phyloP scores from a whole-genome alignment of 2,888 invertebrate species.

The Clusia tigrina region DNA sequence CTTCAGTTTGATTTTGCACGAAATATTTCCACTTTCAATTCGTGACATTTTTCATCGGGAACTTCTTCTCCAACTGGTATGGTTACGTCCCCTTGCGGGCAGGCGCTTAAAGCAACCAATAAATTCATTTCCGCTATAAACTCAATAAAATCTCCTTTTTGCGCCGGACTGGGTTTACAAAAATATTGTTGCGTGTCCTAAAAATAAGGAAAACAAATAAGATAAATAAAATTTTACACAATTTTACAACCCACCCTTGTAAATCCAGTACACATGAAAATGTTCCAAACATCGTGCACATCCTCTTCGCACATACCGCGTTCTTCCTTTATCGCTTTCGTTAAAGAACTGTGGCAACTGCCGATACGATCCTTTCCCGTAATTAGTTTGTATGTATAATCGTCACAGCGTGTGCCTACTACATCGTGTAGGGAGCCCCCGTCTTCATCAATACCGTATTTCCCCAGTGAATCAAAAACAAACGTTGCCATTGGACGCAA shows the following conservation, averaged over 20 bases:
- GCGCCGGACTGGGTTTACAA: constrained; percentile 66
- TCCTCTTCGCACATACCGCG: constrained; percentile 63
- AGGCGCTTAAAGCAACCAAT: constrained; percentile 64
- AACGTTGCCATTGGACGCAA: constrained; percentile 66
- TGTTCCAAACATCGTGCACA: constrained; percentile 67
- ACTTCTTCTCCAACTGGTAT: constrained; percentile 62
- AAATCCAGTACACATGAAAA: constrained; percentile 67
- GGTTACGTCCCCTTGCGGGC: constrained; percentile 66
- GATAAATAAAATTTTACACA: neutral
- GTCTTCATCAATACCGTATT: constrained; percentile 66
- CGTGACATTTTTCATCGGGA: constrained; percentile 63
- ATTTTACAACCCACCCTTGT: constrained; percentile 49
- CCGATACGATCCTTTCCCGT: constrained; percentile 63
- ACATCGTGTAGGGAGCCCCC: constrained; percentile 66
- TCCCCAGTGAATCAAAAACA: constrained; percentile 63
- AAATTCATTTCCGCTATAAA: constrained; percentile 67
- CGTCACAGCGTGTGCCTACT: constrained; percentile 66
- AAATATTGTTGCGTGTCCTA: constrained; percentile 66
- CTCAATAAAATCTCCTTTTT: constrained; percentile 66
- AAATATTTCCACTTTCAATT: constrained; percentile 63
- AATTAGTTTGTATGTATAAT: constrained; percentile 65
- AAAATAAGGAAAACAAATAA: neutral
- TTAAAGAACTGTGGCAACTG: constrained; percentile 65
- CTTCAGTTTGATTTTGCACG: constrained; percentile 45
- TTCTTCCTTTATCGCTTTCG: constrained; percentile 59